Evolutionary conservation across 2,797 vertebrate species (phyloP).

Genomic region (Chanos chanos): DNA sequence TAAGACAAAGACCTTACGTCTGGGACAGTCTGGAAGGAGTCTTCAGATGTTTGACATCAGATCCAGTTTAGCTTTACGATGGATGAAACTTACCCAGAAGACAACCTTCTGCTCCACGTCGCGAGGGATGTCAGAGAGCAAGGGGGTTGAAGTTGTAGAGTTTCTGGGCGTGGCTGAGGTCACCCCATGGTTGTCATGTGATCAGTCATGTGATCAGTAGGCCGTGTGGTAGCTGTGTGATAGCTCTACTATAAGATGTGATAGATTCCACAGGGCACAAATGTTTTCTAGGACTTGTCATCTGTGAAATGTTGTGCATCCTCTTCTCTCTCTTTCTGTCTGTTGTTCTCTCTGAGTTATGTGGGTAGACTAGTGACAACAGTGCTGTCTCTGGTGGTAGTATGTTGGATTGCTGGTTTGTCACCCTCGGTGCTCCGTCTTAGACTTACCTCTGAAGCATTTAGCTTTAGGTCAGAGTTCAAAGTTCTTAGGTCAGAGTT

Average conservation of each 20-base stretch:
- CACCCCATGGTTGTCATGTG: too few relatives aligned
- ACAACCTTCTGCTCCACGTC: too few relatives aligned
- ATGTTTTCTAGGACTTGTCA: slow-evolving; percentile 16
- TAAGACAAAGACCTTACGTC: too few relatives aligned
- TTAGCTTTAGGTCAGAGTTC: slow-evolving; percentile 58
- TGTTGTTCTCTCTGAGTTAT: slow-evolving; percentile 1
- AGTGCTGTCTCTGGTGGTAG: slow-evolving; percentile 44
- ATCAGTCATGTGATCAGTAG: too few relatives aligned
- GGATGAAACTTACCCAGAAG: too few relatives aligned
- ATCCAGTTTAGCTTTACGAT: too few relatives aligned
- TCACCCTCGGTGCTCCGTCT: slow-evolving; percentile 50
- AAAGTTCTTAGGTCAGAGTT: too few relatives aligned
- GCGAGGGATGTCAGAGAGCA: too few relatives aligned
- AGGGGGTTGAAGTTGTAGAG: too few relatives aligned
- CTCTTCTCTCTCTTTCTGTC: background rate
- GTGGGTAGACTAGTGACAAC: slow-evolving; percentile 45
- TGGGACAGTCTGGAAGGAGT: too few relatives aligned
- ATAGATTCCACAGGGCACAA: slow-evolving; percentile 24
- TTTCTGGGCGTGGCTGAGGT: too few relatives aligned
- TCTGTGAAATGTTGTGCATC: slow-evolving; percentile 14
- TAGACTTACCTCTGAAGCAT: slow-evolving; percentile 56
- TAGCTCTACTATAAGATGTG: slow-evolving; percentile 17
- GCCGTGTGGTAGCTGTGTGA: slow-evolving; percentile 11
- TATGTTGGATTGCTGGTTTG: slow-evolving; percentile 53
- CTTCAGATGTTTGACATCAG: too few relatives aligned